Percentiles rank a stretch among this genome's conserved stretches.
These are phyloP conservation scores for Lichenostomus cassidix DNA, from an alignment of 2,113 vertebrate genomes.

Conservation along the genomic window DNA sequence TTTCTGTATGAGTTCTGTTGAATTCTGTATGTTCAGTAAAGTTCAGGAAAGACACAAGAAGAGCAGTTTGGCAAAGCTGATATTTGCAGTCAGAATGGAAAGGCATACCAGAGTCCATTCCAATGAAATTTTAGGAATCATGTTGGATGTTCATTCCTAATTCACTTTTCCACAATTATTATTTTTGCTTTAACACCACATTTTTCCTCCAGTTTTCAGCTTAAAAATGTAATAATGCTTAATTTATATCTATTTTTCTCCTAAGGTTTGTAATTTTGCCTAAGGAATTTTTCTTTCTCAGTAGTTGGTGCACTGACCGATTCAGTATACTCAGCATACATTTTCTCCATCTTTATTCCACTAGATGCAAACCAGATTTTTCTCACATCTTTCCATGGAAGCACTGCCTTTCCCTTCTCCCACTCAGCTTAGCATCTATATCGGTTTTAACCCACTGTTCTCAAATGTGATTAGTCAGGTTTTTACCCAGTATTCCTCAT, in stretches of 20 bases:
- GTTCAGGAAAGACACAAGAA: background rate
- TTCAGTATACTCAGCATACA: background rate
- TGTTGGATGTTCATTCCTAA: background rate
- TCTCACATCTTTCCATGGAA: background rate
- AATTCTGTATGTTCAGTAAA: background rate
- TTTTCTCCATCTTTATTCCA: background rate
- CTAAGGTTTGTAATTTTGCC: background rate
- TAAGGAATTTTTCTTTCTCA: background rate
- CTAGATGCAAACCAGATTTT: background rate
- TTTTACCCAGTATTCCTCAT: background rate
- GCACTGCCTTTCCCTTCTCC: background rate
- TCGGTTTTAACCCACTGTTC: background rate
- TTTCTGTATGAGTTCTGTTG: background rate
- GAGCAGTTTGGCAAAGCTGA: background rate
- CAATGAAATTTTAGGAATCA: background rate
- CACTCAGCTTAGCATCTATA: background rate
- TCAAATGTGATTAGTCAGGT: accelerated
- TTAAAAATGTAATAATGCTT: background rate
- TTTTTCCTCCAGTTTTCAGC: background rate
- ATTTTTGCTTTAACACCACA: background rate
- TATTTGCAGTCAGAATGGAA: background rate
- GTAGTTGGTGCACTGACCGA: background rate
- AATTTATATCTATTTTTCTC: background rate
- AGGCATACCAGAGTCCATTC: background rate
- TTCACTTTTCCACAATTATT: background rate